Percentiles rank a stretch among this genome's conserved stretches.
Conservation (phyloP, 2,113 vertebrate genomes). For the Brachypodius melanocephalos region DNA sequence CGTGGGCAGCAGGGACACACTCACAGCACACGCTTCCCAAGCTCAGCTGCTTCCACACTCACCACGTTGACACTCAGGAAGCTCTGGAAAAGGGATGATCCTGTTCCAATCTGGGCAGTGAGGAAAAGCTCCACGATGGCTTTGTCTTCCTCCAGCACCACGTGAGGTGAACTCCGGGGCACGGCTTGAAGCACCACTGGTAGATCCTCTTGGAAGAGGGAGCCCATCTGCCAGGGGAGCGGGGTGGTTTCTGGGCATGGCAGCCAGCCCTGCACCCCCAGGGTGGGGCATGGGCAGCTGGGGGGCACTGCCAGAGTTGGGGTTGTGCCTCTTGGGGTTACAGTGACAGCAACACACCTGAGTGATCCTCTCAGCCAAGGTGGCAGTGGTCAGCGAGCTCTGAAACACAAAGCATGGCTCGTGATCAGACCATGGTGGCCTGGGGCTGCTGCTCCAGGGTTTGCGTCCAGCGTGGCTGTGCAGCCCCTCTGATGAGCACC, state of each 20-base stretch:
- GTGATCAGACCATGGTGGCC: rapidly evolving
- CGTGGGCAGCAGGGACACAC: background rate
- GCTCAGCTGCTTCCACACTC: rapidly evolving
- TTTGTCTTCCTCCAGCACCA: conserved; percentile 36
- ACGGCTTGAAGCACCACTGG: background rate
- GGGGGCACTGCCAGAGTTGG: background rate
- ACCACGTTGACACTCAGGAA: conserved; percentile 3
- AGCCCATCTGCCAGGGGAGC: background rate
- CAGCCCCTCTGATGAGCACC: background rate
- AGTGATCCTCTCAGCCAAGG: background rate
- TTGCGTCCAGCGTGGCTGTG: rapidly evolving
- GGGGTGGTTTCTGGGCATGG: background rate
- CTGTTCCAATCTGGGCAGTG: background rate
- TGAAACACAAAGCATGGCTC: background rate
- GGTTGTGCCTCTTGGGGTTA: rapidly evolving
- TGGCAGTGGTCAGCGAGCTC: background rate
- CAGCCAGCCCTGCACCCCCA: rapidly evolving
- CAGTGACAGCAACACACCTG: background rate
- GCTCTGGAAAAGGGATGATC: background rate
- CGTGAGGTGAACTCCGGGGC: background rate
- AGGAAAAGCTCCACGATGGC: conserved; percentile 39
- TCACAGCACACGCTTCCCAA: rapidly evolving
- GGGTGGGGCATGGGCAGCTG: rapidly evolving
- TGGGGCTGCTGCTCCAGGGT: background rate
- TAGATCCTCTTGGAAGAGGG: conserved; percentile 40